Evolutionary conservation across 2,797 vertebrate genomes (phyloP), one percentile per base, ranked within the genome.

Genomic region (Arrhamphus sclerolepis): DNA sequence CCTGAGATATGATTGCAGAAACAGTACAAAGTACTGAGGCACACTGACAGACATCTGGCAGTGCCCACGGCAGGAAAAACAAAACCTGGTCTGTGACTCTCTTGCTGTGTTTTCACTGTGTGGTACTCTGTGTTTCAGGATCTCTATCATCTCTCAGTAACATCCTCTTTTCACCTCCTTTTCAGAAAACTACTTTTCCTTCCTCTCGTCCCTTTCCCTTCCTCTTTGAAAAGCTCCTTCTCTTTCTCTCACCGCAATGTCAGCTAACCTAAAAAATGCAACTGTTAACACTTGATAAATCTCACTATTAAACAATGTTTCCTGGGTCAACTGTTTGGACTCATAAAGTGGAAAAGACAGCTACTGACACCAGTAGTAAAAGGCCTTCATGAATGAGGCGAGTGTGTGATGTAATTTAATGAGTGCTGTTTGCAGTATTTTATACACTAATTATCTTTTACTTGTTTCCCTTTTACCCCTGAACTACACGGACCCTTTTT

Each of bases 21-120:
- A 85, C 73, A n/a, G n/a, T n/a, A n/a, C n/a, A 86, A 87, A 81
- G 78, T 69, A 66, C 56, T 9, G 47, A 70, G 56, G 64, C 66
- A 75, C 68, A 62, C 72, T 89, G 91, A 92, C 84, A 89, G 88
- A 88, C 57, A 46, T 79, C 84, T 91, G 89, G 89, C 89, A 81
- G 59, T 69, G 61, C 66, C 65, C 54, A 17, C 42, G 4, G 75
- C 72, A n/a, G 19, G 67, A 46, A 71, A 80, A 70, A 89, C 88
- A 88, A 85, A 85, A 86, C 55, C 66, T 46, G 20, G 69, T 70
- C 67, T 87, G 82, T 85, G 59, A 62, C 53, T 77, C 50, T 46
- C 39, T 44, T 29, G 31, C 65, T n/a, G 58, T 69, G 62, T 77
- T 82, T 78, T 73, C 72, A 72, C 75, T 66, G 46, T 50, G 48